Base-by-base conservation (phyloP, 2,797 vertebrate species). In the Cyclopterus lumpus region DNA sequence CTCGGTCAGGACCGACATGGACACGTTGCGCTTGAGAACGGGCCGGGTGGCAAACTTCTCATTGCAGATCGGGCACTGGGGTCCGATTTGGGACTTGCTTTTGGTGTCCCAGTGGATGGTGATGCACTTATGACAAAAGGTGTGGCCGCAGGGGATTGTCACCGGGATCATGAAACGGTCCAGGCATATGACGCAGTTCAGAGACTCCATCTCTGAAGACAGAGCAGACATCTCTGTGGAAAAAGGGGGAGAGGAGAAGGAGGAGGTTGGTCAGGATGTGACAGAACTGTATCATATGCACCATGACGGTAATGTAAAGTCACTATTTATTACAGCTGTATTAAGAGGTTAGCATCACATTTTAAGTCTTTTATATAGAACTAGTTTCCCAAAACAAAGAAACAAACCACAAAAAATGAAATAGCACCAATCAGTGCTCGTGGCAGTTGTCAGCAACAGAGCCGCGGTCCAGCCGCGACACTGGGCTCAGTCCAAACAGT, bases 61-160 rank as follows among this genome's bases (percentile, higher is more conserved):
- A 0, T 92, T 93, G 91, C 96, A 96, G 1, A 93, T 53, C 0
- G 96, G 96, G 67, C 97, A 97, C 0, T 83, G 82, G 22, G 84
- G 90, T 10, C 73, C 82, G 2, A 70, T 83, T 8, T 72, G 77
- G 0, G 61, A 65, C 67, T 82, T 87, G 73, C 79, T 88, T n/a
- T 88, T 72, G n/a, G 79, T 80, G 73, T 93, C 90, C 96, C 95
- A 96, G 86, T 95, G 91, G 38, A 5, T 20, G 3, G 64, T 70
- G 89, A 99, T 97, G 91, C 97, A 99, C 1, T 0, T 1, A 20
- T 86, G 83, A 85, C 97, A 99, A 92, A 97, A 99, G 79, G 92
- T 98, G 95, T 99, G 98, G 1, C 97, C 97, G 0, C 98, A 99
- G 18, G 92, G 93, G 65, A 97, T 94, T 32, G 96, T 97, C 4